Evolutionary conservation across 2,113 vertebrate genomes (phyloP).

Genomic region (Dromas ardeola): DNA sequence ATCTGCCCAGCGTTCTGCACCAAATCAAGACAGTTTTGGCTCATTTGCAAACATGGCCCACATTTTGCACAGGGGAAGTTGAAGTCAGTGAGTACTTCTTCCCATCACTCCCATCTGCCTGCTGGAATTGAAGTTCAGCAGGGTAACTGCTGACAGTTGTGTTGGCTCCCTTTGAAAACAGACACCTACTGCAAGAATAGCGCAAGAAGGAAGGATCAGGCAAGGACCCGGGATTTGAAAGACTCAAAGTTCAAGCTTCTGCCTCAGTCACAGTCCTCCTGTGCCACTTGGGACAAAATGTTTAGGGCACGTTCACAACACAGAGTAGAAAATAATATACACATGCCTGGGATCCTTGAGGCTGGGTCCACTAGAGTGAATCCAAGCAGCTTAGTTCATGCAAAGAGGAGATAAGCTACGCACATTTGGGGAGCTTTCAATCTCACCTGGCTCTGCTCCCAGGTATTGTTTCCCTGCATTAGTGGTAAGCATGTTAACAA

Average conservation of each 20-base stretch:
- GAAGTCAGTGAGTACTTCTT: neutral
- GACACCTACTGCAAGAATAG: neutral
- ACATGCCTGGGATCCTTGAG: rapidly evolving
- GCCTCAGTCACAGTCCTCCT: neutral
- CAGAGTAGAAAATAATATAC: neutral
- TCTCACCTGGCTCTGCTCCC: neutral
- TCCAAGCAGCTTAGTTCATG: neutral
- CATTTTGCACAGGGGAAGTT: neutral
- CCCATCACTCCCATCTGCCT: neutral
- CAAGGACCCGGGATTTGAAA: neutral
- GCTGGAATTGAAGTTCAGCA: neutral
- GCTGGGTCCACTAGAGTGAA: neutral
- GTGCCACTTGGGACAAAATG: neutral
- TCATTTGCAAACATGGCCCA: neutral
- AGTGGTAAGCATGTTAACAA: neutral
- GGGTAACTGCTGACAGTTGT: neutral
- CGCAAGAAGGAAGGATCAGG: neutral
- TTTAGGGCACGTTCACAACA: neutral
- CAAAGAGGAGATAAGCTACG: neutral
- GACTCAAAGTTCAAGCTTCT: neutral
- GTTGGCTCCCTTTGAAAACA: neutral
- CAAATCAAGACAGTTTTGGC: neutral
- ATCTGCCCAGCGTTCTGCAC: neutral
- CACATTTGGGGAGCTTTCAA: neutral
- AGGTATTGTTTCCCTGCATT: neutral